These are phyloP conservation scores for Casuarius casuarius DNA, from an alignment of 2,113 vertebrate genomes.

Conservation along the genomic window DNA sequence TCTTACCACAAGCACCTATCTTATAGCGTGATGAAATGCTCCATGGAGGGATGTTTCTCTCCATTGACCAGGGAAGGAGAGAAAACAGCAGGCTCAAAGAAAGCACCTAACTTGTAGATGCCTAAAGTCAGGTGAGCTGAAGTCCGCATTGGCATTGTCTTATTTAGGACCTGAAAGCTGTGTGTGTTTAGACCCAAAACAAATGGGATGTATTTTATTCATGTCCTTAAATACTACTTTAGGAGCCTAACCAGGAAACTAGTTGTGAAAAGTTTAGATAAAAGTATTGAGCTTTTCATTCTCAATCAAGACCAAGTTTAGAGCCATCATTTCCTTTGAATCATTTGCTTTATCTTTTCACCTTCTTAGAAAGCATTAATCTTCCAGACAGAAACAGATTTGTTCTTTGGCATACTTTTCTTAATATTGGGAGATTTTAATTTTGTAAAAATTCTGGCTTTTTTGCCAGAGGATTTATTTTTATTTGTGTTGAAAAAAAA, in stretches of 20 bases:
- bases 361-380: background rate
- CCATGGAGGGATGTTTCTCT: background rate
- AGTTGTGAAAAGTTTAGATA: background rate
- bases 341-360: background rate
- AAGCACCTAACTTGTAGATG: background rate
- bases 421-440: background rate
- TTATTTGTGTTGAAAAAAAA: background rate
- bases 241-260: fast-evolving
- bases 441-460: background rate
- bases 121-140: background rate
- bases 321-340: background rate
- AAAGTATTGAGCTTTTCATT: background rate
- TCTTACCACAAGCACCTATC: fast-evolving
- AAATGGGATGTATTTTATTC: background rate
- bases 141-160: fast-evolving
- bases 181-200: background rate
- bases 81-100: background rate
- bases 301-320: background rate
- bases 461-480: fast-evolving
- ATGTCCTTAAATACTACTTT: background rate
- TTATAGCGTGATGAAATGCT: background rate
- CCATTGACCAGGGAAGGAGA: background rate
- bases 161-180: fast-evolving
- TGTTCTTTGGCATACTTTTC: background rate
- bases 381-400: background rate